These are phyloP conservation scores for Drosophila neocordata DNA, from an alignment of 1,140 invertebrate species.

Conservation along the genomic window DNA sequence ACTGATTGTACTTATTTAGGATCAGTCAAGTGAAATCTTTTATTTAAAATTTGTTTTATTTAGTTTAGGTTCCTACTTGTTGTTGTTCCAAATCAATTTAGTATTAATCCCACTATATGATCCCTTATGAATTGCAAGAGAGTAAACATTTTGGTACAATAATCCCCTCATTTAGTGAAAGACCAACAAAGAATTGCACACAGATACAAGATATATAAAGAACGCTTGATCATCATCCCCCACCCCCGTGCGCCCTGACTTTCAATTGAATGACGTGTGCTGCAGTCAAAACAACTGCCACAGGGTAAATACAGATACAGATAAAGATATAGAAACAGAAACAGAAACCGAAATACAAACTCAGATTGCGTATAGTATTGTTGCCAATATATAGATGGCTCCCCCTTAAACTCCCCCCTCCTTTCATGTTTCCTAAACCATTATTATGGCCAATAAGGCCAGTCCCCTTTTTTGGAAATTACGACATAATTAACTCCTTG, in stretches of 20 bases:
- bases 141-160: no score
- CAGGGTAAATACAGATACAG: conserved; percentile 24
- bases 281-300: conserved; percentile 17
- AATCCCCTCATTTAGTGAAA: no score
- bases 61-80: no score
- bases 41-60: no score
- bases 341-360: conserved; percentile 27
- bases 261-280: conserved; percentile 9
- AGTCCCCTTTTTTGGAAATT: conserved; percentile 47
- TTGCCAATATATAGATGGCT: conserved; percentile 8
- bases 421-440: no score
- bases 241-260: neutral
- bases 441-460: neutral
- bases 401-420: no score
- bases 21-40: no score
- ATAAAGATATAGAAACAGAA: conserved; percentile 22
- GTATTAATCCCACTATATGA: no score
- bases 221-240: neutral
- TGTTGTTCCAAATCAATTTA: no score
- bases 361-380: conserved; percentile 31
- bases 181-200: no score
- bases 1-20: no score
- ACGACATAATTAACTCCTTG: conserved; percentile 78
- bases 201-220: neutral
- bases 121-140: no score